Evolutionary conservation across 2,113 vertebrate species (phyloP).

Genomic region (Chaenocephalus aceratus): DNA sequence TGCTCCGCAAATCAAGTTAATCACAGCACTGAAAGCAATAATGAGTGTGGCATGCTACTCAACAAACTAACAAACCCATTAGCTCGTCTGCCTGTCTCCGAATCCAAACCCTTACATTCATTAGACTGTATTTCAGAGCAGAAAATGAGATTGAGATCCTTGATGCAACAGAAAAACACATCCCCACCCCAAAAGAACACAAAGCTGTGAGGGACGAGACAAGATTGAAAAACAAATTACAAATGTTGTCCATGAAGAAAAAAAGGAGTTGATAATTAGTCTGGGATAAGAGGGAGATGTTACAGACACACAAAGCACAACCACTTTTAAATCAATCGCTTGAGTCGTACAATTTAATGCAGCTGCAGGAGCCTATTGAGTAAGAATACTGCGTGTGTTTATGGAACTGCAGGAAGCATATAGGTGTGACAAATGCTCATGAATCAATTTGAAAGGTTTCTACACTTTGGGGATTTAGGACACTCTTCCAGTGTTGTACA

Average conservation of each 20-base stretch:
- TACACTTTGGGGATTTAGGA: conserved; percentile 47
- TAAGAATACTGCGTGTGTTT: conserved; percentile 21
- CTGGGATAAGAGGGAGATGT: conserved; percentile 54
- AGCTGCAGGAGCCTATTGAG: conserved; percentile 41
- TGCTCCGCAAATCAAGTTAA: conserved; percentile 83
- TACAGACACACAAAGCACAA: conserved; percentile 36
- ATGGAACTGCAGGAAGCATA: conserved; percentile 50
- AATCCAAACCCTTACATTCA: conserved; percentile 84
- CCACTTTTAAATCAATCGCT: conserved; percentile 53
- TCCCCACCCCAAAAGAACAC: conserved; percentile 36
- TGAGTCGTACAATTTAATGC: conserved; percentile 33
- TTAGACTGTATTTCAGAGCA: conserved; percentile 83
- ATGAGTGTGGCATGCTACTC: conserved; percentile 82
- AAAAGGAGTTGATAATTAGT: conserved; percentile 73
- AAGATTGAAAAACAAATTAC: conserved; percentile 72
- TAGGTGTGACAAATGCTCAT: conserved; percentile 54
- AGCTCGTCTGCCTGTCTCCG: conserved; percentile 76
- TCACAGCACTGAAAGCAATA: conserved; percentile 81
- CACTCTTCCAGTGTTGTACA: conserved; percentile 15
- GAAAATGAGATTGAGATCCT: conserved; percentile 82
- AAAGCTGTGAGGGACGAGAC: conserved; percentile 47
- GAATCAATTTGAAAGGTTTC: conserved; percentile 66
- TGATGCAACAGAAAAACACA: conserved; percentile 71
- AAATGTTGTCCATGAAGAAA: conserved; percentile 71
- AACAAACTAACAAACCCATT: conserved; percentile 85